A percentile compares a stretch with the other conserved stretches of the same genome.
Conservation (phyloP, 2,113 vertebrate genomes). For the Protobothrops mucrosquamatus region DNA sequence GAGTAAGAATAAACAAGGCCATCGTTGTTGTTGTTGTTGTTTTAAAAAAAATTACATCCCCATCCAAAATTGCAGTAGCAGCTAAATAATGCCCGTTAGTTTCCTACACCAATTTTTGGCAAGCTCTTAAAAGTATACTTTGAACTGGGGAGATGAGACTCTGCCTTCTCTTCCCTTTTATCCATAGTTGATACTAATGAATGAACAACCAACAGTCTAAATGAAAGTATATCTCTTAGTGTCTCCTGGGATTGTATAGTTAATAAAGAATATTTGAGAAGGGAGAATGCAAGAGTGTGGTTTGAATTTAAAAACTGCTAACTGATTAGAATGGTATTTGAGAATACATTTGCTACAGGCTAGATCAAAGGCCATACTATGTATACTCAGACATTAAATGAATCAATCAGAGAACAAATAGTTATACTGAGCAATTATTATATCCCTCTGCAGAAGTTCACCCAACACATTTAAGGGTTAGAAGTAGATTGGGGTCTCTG, state of each 20-base stretch:
- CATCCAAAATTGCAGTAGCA: neutral
- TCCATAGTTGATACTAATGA: accelerated
- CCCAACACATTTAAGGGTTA: neutral
- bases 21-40: neutral
- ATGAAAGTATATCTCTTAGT: neutral
- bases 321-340: neutral
- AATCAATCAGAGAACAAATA: conserved; percentile 8
- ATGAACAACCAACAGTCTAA: neutral
- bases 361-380: neutral
- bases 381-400: conserved; percentile 8
- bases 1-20: neutral
- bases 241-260: neutral
- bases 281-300: neutral
- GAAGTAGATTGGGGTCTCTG: conserved; percentile 8
- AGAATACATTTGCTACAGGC: neutral
- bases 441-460: neutral
- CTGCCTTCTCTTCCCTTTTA: neutral
- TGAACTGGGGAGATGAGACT: neutral
- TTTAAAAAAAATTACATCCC: neutral
- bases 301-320: conserved; percentile 9
- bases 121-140: neutral
- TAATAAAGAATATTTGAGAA: conserved; percentile 13
- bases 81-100: neutral
- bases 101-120: neutral
- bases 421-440: neutral